These are phyloP conservation scores for Aelia acuminata DNA, from an alignment of 2,888 invertebrate species.

Conservation along the genomic window DNA sequence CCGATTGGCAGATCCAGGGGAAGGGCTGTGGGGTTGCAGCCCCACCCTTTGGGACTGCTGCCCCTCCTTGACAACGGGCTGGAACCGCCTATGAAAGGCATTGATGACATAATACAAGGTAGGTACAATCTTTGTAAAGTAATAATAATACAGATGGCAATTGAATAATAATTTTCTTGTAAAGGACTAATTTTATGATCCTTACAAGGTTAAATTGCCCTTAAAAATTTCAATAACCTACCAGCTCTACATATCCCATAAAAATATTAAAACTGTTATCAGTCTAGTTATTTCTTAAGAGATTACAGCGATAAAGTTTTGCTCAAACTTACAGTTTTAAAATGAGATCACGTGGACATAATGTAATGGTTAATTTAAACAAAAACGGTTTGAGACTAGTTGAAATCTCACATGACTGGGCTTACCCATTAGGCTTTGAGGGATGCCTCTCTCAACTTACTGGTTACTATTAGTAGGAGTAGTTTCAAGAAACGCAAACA, in stretches of 20 bases:
- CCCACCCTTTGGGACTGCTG: too few species aligned
- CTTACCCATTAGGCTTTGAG: too few species aligned
- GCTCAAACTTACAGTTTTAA: neutral
- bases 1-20: too few species aligned
- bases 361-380: neutral
- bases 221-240: neutral
- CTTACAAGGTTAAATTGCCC: neutral
- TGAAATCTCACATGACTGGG: too few species aligned
- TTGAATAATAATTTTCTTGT: neutral
- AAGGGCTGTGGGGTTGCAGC: too few species aligned
- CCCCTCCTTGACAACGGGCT: too few species aligned
- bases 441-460: too few species aligned
- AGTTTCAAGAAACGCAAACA: too few species aligned
- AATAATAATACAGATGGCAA: neutral
- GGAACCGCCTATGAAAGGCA: neutral
- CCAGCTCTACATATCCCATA: neutral
- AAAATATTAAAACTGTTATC: too few species aligned
- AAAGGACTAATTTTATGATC: neutral
- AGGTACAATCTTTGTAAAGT: neutral
- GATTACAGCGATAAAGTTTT: neutral
- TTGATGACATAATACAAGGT: neutral
- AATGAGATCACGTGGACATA: neutral
- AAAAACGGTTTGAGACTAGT: neutral
- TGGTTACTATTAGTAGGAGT: too few species aligned
- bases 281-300: too few species aligned